These are phyloP conservation scores for Cetoscarus ocellatus DNA, from an alignment of 2,797 vertebrate species.

Conservation along the genomic window DNA sequence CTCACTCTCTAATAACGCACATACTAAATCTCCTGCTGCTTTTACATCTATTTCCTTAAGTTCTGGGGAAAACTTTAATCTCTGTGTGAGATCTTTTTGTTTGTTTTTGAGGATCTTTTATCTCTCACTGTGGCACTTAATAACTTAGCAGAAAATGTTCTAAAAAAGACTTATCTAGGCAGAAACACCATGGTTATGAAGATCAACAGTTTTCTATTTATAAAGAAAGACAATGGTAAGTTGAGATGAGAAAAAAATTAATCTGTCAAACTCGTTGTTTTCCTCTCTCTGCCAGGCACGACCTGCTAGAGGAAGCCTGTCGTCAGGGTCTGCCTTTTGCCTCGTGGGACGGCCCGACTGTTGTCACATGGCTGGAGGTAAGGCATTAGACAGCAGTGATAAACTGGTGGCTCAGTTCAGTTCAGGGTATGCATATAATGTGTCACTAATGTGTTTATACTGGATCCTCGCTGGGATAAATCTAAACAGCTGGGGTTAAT, in stretches of 20 bases:
- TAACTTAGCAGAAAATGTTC: neutral
- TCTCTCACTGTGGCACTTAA: no score
- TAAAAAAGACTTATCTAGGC: neutral
- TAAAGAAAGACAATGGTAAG: conserved; percentile 44
- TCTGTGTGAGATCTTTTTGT: no score
- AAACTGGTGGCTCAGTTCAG: neutral
- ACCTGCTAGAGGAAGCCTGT: conserved; percentile 93
- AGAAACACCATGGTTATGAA: conserved; percentile 16
- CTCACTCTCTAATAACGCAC: no score
- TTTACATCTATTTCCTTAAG: no score
- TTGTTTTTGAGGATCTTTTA: no score
- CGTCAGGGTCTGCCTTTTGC: conserved; percentile 94
- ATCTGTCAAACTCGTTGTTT: conserved; percentile 47
- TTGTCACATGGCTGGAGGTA: conserved; percentile 96
- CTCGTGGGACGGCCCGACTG: conserved; percentile 95
- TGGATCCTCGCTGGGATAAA: neutral
- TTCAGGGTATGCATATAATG: neutral
- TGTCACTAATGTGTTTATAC: neutral
- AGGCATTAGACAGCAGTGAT: neutral
- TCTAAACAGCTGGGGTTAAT: neutral
- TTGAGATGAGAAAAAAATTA: conserved; percentile 47
- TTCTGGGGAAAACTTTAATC: neutral
- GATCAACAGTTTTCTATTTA: conserved; percentile 49
- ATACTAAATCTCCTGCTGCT: no score
- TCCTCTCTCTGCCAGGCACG: conserved; percentile 83